Percentiles rank a stretch among this genome's conserved stretches.
Evolutionary conservation across 2,113 vertebrate species (phyloP).

Genomic region (Pelecanus crispus): DNA sequence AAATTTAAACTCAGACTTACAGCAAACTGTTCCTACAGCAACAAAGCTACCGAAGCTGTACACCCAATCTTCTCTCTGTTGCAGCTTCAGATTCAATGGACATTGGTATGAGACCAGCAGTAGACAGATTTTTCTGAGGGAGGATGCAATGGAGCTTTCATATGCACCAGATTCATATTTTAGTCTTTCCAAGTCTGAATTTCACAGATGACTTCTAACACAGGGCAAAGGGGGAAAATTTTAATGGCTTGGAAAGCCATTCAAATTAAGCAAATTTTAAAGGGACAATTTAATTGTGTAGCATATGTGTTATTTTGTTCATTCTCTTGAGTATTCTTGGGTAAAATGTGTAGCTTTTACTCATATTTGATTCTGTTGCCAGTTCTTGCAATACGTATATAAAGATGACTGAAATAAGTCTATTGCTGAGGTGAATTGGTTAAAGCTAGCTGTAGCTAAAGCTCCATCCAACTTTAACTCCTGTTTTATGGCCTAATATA

Average conservation of each 20-base stretch:
- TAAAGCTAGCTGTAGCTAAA: not conserved
- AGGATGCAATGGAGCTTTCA: not conserved
- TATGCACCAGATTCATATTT: not conserved
- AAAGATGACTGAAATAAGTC: not conserved
- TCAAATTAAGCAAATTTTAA: not conserved
- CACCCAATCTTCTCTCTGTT: not conserved
- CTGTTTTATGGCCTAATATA: not conserved
- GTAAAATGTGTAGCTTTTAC: not conserved
- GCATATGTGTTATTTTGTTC: not conserved
- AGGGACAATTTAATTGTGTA: not conserved
- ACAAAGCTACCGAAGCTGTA: not conserved
- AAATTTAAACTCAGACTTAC: not conserved
- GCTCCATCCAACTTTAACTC: not conserved
- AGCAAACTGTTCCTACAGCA: not conserved
- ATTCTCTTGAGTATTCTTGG: not conserved
- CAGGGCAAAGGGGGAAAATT: not conserved
- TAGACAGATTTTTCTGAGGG: not conserved
- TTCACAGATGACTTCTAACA: not conserved
- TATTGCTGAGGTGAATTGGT: not conserved
- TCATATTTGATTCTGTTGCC: not conserved
- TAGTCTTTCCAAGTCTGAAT: not conserved
- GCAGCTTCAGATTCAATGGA: not conserved
- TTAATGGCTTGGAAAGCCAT: not conserved
- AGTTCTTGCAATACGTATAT: not conserved
- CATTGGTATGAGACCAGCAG: not conserved